Conservation (phyloP, 92 coral and sea anemone genomes). For the Bergia sp. region DNA sequence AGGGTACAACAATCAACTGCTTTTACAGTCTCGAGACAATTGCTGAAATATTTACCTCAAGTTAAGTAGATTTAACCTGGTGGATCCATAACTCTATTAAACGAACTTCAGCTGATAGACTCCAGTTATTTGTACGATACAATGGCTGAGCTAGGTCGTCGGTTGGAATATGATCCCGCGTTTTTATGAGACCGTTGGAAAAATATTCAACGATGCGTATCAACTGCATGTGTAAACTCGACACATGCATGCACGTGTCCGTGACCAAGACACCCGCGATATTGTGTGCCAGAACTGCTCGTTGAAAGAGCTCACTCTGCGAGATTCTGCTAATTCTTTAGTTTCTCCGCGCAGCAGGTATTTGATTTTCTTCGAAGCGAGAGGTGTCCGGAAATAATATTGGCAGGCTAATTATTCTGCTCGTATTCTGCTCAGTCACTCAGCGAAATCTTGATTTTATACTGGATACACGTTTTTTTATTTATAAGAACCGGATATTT, state of each 20-base stretch:
- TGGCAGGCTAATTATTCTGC: too few relatives aligned
- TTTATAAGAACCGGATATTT: too few relatives aligned
- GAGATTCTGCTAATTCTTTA: too few relatives aligned
- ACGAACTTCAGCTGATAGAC: background rate
- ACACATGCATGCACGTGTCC: background rate
- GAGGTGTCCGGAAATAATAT: too few relatives aligned
- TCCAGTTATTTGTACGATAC: background rate
- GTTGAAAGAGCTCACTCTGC: too few relatives aligned
- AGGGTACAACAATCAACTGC: background rate
- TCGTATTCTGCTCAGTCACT: too few relatives aligned
- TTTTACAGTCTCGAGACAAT: background rate
- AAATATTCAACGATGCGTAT: constrained; percentile 37
- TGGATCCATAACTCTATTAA: background rate
- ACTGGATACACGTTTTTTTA: too few relatives aligned
- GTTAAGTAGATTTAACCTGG: background rate
- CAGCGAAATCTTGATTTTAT: too few relatives aligned
- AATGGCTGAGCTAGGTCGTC: background rate
- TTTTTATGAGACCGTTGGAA: constrained; percentile 37
- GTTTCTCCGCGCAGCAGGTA: too few relatives aligned
- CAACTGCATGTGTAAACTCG: background rate
- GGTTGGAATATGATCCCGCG: constrained; percentile 32
- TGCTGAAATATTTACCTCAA: background rate
- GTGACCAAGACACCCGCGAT: too few relatives aligned
- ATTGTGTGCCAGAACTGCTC: too few relatives aligned
- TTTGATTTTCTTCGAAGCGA: too few relatives aligned